Conservation (phyloP, 2,888 invertebrate species). For the Hyppa rectilinea region DNA sequence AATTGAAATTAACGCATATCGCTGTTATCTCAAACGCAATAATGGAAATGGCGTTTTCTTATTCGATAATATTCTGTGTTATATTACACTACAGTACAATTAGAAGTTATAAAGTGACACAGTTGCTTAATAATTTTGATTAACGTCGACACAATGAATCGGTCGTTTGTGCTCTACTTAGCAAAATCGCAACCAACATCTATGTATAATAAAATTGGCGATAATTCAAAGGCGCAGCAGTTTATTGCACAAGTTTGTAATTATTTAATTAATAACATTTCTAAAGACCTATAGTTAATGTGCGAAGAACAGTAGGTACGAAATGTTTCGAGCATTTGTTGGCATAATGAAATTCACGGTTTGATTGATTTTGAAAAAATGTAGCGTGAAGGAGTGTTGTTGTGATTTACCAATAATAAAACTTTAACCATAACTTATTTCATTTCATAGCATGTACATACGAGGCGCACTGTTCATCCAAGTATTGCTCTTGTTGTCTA, state of each 20-base stretch:
- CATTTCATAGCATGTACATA: conserved; percentile 74
- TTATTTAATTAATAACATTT: conserved; percentile 2
- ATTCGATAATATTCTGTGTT: conserved; percentile 25
- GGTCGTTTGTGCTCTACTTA: conserved; percentile 32
- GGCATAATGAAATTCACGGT: conserved; percentile 50
- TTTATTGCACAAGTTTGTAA: conserved; percentile 38
- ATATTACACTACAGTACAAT: conserved; percentile 6
- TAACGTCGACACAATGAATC: conserved; percentile 25
- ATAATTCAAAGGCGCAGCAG: conserved; percentile 25
- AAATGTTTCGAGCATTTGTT: conserved; percentile 11
- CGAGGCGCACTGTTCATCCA: conserved; percentile 71
- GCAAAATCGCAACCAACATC: conserved; percentile 27
- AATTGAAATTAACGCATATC: conserved; percentile 33
- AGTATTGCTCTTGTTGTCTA: conserved; percentile 73
- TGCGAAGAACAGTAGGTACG: conserved; percentile 2
- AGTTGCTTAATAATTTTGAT: conserved; percentile 27
- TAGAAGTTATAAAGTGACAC: conserved; percentile 7
- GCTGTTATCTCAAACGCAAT: conserved; percentile 29
- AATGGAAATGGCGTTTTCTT: conserved; percentile 10
- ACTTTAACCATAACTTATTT: conserved; percentile 56
- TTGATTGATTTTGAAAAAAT: conserved; percentile 51
- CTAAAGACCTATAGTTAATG: conserved; percentile 16
- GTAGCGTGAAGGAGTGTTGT: conserved; percentile 30
- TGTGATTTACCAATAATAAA: conserved; percentile 26
- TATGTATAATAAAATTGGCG: conserved; percentile 45